phyloP scores from a whole-genome alignment of 2,888 invertebrate species.

The Cotesia congregata region DNA sequence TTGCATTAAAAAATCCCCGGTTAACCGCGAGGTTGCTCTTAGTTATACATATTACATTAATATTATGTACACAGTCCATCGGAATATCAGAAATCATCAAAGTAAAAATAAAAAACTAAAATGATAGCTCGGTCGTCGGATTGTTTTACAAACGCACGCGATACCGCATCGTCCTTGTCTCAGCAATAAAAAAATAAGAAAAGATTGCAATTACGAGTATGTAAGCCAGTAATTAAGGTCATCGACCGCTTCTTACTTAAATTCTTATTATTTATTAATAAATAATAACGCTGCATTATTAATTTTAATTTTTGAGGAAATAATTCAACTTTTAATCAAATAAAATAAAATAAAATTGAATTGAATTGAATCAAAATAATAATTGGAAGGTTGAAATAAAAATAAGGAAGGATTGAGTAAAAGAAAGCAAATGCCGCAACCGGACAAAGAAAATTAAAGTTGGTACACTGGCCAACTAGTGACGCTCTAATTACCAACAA shows the following conservation, averaged over 20 bases:
- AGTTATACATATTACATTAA: no score
- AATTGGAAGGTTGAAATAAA: neutral
- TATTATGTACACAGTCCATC: no score
- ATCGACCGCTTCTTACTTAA: slow-evolving; percentile 15
- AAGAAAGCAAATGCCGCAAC: slow-evolving; percentile 19
- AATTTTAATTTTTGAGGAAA: neutral
- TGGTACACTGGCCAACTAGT: slow-evolving; percentile 58
- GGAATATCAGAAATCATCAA: no score
- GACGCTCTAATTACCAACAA: slow-evolving; percentile 64
- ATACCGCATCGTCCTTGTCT: slow-evolving; percentile 42
- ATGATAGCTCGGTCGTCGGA: neutral
- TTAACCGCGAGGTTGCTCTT: neutral
- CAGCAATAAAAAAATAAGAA: slow-evolving; percentile 26
- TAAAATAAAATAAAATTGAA: no score
- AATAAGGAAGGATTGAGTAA: slow-evolving; percentile 2
- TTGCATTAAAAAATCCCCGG: neutral
- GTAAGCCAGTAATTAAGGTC: slow-evolving; percentile 30
- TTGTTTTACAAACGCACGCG: slow-evolving; percentile 31
- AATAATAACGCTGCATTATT: slow-evolving; percentile 2
- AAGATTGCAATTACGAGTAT: slow-evolving; percentile 11
- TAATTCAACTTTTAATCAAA: no score
- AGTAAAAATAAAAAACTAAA: neutral
- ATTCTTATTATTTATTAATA: neutral
- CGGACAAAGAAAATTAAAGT: slow-evolving; percentile 45
- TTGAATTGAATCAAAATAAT: no score